Evolutionary conservation across 1,140 invertebrate species (phyloP).

Genomic region (Drosophila sp.): DNA sequence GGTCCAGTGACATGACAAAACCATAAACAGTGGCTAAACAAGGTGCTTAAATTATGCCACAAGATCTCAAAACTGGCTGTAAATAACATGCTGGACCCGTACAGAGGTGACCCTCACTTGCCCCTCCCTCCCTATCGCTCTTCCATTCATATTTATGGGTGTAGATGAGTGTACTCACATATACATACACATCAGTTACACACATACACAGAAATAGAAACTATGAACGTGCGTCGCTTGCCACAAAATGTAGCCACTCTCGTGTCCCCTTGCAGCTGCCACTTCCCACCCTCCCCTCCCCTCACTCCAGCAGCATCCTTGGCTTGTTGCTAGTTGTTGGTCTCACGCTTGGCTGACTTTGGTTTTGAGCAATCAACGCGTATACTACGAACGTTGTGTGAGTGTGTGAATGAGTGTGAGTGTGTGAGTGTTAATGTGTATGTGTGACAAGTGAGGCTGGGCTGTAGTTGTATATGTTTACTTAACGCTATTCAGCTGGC

Average conservation of each 20-base stretch:
- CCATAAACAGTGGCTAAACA: constrained; percentile 83
- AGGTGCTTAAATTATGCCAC: constrained; percentile 83
- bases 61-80: constrained; percentile 77
- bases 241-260: constrained; percentile 70
- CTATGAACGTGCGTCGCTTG: constrained; percentile 68
- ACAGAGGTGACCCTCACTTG: neutral
- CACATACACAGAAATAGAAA: constrained; percentile 13
- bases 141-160: constrained; percentile 74
- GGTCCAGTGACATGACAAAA: constrained; percentile 73
- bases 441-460: constrained; percentile 4
- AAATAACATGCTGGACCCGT: constrained; percentile 69
- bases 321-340: constrained; percentile 77
- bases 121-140: neutral
- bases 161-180: constrained; percentile 42
- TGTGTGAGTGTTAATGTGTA: constrained; percentile 17
- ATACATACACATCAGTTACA: constrained; percentile 4
- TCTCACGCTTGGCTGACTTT: constrained; percentile 75
- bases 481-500: constrained; percentile 66
- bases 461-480: constrained; percentile 60
- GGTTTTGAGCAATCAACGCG: constrained; percentile 80
- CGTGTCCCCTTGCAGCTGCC: constrained; percentile 9
- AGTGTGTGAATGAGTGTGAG: constrained; percentile 27
- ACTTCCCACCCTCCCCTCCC: neutral
- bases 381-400: constrained; percentile 13
- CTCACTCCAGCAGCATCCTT: constrained; percentile 21